Evolutionary conservation across 2,113 vertebrate species (phyloP).

Genomic region (Aldabrachelys gigantea): DNA sequence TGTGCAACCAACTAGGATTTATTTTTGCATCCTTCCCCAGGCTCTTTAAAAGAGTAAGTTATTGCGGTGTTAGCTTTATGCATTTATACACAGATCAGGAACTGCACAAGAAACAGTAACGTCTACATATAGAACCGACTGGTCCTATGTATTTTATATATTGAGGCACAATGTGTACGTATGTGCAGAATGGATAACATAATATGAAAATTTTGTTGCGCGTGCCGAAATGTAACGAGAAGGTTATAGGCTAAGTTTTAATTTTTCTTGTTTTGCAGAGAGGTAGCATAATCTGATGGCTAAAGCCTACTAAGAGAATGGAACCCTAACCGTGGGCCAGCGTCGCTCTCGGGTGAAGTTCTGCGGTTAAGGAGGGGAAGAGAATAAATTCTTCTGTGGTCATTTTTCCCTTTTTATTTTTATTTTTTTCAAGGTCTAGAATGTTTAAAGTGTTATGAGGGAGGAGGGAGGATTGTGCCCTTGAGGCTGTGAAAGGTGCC

Average conservation of each 20-base stretch:
- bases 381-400: not conserved
- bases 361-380: not conserved
- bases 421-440: not conserved
- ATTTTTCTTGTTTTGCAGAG: not conserved
- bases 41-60: not conserved
- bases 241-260: not conserved
- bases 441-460: not conserved
- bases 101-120: not conserved
- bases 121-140: not conserved
- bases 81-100: not conserved
- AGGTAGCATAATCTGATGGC: not conserved
- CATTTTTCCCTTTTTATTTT: not conserved
- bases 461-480: not conserved
- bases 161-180: not conserved
- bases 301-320: not conserved
- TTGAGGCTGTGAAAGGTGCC: not conserved
- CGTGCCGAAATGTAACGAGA: too few species aligned
- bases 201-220: not conserved
- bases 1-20: not conserved
- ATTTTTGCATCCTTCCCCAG: not conserved
- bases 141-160: not conserved
- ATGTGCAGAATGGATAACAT: not conserved
- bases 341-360: not conserved
- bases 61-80: not conserved
- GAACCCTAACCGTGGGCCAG: not conserved